Conservation (phyloP, 2,113 vertebrate genomes). For the Phyllostomus hastatus region DNA sequence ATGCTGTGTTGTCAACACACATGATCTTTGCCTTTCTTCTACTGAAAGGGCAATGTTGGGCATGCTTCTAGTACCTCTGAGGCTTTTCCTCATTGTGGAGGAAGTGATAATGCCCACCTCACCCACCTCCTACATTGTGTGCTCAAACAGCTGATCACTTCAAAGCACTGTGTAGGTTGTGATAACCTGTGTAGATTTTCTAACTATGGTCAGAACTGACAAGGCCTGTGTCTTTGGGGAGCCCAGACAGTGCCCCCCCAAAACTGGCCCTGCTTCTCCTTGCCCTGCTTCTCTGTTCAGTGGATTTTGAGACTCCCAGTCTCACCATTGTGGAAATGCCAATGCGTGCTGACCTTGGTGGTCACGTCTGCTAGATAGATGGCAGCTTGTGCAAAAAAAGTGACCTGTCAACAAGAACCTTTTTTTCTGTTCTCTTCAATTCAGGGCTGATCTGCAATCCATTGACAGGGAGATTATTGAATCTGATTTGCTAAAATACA, state of each 20-base stretch:
- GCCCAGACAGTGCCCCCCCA: fast-evolving
- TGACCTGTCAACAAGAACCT: neutral
- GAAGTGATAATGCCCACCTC: neutral
- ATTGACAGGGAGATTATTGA: constrained; percentile 43
- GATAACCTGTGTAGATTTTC: neutral
- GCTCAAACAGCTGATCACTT: neutral
- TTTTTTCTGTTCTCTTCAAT: neutral
- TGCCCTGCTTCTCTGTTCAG: neutral
- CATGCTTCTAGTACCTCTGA: neutral
- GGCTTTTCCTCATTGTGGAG: neutral
- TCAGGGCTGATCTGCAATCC: neutral
- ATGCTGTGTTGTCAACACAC: neutral
- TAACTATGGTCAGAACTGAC: neutral
- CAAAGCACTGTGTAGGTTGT: neutral
- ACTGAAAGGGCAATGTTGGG: neutral
- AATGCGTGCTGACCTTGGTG: neutral
- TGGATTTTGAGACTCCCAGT: neutral
- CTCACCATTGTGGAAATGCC: neutral
- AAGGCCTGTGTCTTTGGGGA: neutral
- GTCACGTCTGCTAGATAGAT: neutral
- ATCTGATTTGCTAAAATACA: constrained; percentile 59
- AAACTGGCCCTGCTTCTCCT: neutral
- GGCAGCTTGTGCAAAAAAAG: neutral
- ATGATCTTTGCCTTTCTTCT: neutral
- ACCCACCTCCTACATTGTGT: too few species aligned